Base-by-base conservation (phyloP, 2,113 vertebrate genomes). In the Centrocercus urophasianus region DNA sequence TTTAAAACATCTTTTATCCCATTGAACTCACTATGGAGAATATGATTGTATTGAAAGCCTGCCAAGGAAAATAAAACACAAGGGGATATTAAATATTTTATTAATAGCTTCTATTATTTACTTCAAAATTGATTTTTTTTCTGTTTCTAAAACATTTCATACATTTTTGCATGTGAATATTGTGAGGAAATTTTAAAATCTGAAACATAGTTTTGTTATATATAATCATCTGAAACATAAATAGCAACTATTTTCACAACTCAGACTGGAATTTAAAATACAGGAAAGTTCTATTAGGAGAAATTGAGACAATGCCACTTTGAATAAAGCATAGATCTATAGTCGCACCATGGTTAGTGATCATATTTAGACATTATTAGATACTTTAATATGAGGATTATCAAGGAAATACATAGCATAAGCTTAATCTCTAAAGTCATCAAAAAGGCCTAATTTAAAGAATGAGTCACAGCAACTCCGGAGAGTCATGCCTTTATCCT, bases 1-100 rank as follows among this genome's bases (percentile, higher is more conserved):
- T 65, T 80, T 90, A 93, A 89, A 91, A 74, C 34, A 54, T 88
- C 45, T 97, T 93, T 94, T 88, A 75, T 96, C 94, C 90, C 48
- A 77, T 65, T 43, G 43, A 84, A 15, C 10, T 38, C 3, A 72
- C 57, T 56, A 45, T 69, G 36, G 42, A 90, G 76, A 20, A 78
- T 88, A 76, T 19, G 28, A n/a, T 42, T 94, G 74, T 40, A 63
- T 66, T 83, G 83, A 93, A 95, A 88, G 11, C 60, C 11, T 42
- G 22, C 13, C 45, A 71, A 66, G 28, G 90, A 95, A 97, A 94
- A 70, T 81, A 94, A 71, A 91, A n/a, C 61, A 43, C 42, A 52
- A 2, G 11, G 22, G 7, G 92, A 84, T 72, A 88, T 7, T 11
- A 64, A 63, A 50, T 5, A 38, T 74, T 91, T 77, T 89, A 76